Evolutionary conservation across 2,113 vertebrate genomes (phyloP).

Genomic region (Rhynchomys soricoides): DNA sequence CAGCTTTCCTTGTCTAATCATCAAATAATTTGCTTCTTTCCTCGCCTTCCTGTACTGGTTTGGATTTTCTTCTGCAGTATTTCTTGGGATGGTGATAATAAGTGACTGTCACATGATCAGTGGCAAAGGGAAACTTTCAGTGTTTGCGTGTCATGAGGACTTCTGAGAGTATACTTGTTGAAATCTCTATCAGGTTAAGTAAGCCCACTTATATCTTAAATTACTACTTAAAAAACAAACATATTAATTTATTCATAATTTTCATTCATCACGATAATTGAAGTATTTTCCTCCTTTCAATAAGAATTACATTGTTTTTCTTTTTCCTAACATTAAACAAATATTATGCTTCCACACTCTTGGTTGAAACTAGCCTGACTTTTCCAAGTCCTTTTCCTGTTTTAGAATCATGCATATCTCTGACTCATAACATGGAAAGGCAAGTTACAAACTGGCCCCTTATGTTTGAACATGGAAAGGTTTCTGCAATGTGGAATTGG

Average conservation of each 20-base stretch:
- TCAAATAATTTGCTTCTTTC: constrained; percentile 19
- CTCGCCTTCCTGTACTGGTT: neutral
- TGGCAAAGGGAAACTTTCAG: constrained; percentile 1
- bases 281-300: constrained; percentile 21
- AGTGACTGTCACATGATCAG: neutral
- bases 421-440: constrained; percentile 9
- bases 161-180: constrained; percentile 9
- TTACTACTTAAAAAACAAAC: neutral
- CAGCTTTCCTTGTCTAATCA: neutral
- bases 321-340: neutral
- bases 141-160: constrained; percentile 16
- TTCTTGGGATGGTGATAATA: neutral
- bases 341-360: neutral
- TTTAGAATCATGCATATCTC: constrained; percentile 27
- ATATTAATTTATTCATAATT: neutral
- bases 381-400: neutral
- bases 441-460: neutral
- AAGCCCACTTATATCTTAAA: neutral
- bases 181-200: neutral
- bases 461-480: neutral
- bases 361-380: neutral
- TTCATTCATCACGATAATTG: neutral
- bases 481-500: neutral
- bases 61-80: neutral
- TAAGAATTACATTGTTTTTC: neutral